Base-by-base conservation (phyloP, 2,888 invertebrate species). In the Platyscelio sp. region DNA sequence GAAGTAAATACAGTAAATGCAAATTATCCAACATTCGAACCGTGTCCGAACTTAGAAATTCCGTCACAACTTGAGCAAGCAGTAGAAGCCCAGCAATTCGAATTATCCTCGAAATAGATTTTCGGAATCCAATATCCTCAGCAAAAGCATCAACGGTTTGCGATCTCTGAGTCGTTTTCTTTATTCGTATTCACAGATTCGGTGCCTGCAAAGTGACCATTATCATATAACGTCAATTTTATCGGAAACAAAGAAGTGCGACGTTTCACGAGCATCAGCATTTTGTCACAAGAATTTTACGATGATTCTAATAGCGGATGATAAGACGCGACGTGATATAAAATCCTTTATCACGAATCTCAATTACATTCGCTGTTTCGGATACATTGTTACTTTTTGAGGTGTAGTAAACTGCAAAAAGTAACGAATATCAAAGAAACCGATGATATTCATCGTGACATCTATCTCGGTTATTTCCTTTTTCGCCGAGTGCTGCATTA, bases 171-270 rank as follows among this genome's bases (percentile, higher is more conserved):
- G 43, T 65, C 74, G 61, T 75, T 81, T 75, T 63, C 75, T 76
- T 65, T 54, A 81, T 68, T 54, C 65, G 22, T 29, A 11, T 43
- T 68, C 60, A 33, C 46, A 49, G 38, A 43, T 72, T 79, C 51
- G 60, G 68, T 26, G 74, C 51, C 75, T 33, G 67, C 54, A 63
- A 82, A 83, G 72, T 83, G 78, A 78, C 78, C 83, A 83, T 83
- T 74, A 71, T 67, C 77, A 77, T 77, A 77, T 72, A 43, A 61
- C 43, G 79, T 84, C 79, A 80, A 76, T 65, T 79, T 65, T 71
- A 83, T 79, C 65, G 56, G 43, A 51, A 61, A 51, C 40, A 56
- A 46, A 60, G 29, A 24, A 46, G 71, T 29, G 33, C 56, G 18
- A 54, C 9, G 6, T 70, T 68, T 67, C 65, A 63, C 74, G 74